Conservation (phyloP, 2,113 vertebrate species). For the Lamprotornis superbus region DNA sequence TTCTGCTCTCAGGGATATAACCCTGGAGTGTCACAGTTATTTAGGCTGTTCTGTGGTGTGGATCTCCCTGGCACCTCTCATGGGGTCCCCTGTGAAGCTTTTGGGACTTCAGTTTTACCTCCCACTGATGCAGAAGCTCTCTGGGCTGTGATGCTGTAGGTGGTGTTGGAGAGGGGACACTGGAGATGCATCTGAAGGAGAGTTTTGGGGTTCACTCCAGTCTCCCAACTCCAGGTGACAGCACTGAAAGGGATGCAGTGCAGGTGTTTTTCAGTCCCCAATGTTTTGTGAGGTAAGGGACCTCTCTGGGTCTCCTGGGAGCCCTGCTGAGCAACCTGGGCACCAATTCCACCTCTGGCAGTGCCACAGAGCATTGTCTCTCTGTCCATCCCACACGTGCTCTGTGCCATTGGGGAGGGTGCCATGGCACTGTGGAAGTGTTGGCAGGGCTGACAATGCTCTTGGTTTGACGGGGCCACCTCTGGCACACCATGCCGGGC, state of each 20-base stretch:
- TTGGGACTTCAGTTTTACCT: not conserved
- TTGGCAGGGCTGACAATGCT: not conserved
- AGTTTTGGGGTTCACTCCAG: not conserved
- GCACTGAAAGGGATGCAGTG: rapidly evolving
- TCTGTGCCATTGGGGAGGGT: not conserved
- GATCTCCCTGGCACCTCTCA: not conserved
- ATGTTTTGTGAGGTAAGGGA: not conserved
- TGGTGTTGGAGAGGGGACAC: not conserved
- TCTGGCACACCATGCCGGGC: not conserved
- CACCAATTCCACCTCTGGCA: not conserved
- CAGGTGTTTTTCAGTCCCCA: not conserved
- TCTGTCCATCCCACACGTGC: rapidly evolving
- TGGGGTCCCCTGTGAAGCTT: not conserved
- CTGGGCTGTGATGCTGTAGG: not conserved
- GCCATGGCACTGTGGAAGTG: not conserved
- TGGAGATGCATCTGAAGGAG: rapidly evolving
- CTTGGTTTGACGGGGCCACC: not conserved
- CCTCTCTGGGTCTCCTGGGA: not conserved
- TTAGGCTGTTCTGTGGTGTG: rapidly evolving
- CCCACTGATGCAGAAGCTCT: not conserved
- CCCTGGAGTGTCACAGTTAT: not conserved
- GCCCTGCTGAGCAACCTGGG: not conserved
- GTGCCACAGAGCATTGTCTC: rapidly evolving
- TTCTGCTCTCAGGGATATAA: not conserved
- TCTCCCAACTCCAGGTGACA: not conserved